Evolutionary conservation across 2,113 vertebrate genomes (phyloP).

Genomic region (Albula goreensis): DNA sequence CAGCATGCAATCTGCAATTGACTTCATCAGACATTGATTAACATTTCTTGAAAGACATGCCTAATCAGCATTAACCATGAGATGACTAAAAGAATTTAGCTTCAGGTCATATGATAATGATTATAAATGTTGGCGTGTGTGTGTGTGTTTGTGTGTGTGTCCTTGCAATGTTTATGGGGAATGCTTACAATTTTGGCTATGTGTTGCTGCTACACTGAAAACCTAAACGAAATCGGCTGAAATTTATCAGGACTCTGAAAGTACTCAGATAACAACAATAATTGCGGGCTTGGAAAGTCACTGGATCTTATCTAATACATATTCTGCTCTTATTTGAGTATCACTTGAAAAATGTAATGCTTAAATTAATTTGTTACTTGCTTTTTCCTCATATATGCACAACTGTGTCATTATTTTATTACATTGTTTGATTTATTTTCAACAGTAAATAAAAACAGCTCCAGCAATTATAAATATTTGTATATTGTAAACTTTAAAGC

Average conservation of each 20-base stretch:
- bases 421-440: too few relatives aligned
- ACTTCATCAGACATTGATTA: background rate
- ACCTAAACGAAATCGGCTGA: background rate
- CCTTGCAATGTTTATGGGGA: background rate
- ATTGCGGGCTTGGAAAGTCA: background rate
- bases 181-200: background rate
- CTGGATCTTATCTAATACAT: too few relatives aligned
- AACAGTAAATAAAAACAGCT: too few relatives aligned
- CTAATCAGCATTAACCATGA: conserved; percentile 5
- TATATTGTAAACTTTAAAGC: too few relatives aligned
- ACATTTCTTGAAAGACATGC: background rate
- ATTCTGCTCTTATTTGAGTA: too few relatives aligned
- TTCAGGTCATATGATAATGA: conserved; percentile 10
- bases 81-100: background rate
- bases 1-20: conserved; percentile 23
- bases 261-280: background rate
- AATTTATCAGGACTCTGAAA: background rate
- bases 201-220: background rate
- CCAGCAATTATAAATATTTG: too few relatives aligned
- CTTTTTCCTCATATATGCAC: too few relatives aligned
- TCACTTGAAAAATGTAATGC: too few relatives aligned
- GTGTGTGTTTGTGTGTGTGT: background rate
- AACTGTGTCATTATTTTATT: too few relatives aligned
- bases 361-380: too few relatives aligned
- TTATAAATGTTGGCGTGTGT: background rate